Percentiles rank a stretch among this genome's conserved stretches.
Conservation (phyloP, 2,113 vertebrate genomes). For the Raja brachyura region DNA sequence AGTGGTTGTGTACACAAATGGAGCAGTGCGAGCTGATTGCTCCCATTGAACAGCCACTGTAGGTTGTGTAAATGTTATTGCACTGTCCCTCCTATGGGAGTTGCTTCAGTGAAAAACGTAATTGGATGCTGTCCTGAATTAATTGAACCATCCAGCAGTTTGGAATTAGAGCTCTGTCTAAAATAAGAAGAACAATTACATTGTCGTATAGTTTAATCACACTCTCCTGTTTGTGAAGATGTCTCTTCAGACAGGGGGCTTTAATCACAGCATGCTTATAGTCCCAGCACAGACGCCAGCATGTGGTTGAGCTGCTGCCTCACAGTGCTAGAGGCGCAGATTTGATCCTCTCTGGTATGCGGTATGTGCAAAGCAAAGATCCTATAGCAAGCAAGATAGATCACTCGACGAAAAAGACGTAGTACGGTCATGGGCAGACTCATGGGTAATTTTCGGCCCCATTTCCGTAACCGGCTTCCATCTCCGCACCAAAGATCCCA, state of each 20-base stretch:
- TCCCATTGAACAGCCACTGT: neutral
- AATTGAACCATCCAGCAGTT: conserved; percentile 3
- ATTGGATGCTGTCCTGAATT: conserved; percentile 27
- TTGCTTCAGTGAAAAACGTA: neutral
- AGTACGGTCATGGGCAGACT: too few species aligned
- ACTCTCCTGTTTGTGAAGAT: neutral
- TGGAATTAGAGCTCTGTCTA: neutral
- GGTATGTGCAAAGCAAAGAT: too few species aligned
- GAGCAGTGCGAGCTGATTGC: neutral
- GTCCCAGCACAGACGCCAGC: too few species aligned
- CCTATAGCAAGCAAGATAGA: too few species aligned
- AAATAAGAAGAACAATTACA: conserved; percentile 21
- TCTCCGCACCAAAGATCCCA: too few species aligned
- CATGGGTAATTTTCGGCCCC: too few species aligned
- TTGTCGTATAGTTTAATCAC: neutral
- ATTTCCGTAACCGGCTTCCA: too few species aligned
- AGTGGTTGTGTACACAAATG: conserved; percentile 22
- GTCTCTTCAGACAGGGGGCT: neutral
- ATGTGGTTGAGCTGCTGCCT: too few species aligned
- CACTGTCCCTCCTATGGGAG: neutral
- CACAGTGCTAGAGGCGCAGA: too few species aligned
- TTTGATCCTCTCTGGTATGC: too few species aligned
- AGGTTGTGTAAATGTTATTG: conserved; percentile 24
- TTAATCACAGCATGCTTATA: neutral
- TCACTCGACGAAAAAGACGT: too few species aligned